Evolutionary conservation across 2,797 vertebrate genomes (phyloP), one percentile per base, ranked within the genome.

Genomic region (Tragelaphus oryx): DNA sequence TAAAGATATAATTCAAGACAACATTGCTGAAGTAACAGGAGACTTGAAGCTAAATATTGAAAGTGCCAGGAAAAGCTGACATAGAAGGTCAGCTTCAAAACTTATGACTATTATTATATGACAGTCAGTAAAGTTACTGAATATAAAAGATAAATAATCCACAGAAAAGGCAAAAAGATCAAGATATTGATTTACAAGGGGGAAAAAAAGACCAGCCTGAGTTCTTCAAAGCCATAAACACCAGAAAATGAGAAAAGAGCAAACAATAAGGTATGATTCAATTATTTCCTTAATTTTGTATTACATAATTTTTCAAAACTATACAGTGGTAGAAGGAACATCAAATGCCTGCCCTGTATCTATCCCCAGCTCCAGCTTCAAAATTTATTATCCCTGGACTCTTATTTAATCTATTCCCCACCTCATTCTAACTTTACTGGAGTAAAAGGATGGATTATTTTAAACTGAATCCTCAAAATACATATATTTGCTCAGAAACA

Each of bases 1-100:
- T 76, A 84, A 89, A 78, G n/a, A 41, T 37, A 65, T 78, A 89
- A 85, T 90, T 90, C n/a, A 90, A 94, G 59, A 68, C 24, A 41
- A 28, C 57, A 16, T 50, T 79, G n/a, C 81, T 79, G 22, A 55
- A 94, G n/a, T 59, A 85, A 94, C 11, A 65, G 57, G 48, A 78
- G 44, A 52, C 46, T 79, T 50, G 52, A 90, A 1, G 26, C 11
- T 85, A 90, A 78, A 90, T 26, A 90, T 8, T 85, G 20, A 30
- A 85, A 85, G 71, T 59, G 50, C 59, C 71, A 85, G 24, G 76
- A 50, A 94, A 93, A 50, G 37, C 50, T 71, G 59, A 85, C n/a
- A 11, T 20, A 57, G 48, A 83, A 83, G 18, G 71, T 59, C 71
- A 79, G 48, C 71, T 79, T 68, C 71, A 68, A 85, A 85, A 78